A percentile compares a stretch with the other conserved stretches of the same genome.
Conservation (phyloP, 1,140 invertebrate genomes). For the Homalodisca vitripennis region DNA sequence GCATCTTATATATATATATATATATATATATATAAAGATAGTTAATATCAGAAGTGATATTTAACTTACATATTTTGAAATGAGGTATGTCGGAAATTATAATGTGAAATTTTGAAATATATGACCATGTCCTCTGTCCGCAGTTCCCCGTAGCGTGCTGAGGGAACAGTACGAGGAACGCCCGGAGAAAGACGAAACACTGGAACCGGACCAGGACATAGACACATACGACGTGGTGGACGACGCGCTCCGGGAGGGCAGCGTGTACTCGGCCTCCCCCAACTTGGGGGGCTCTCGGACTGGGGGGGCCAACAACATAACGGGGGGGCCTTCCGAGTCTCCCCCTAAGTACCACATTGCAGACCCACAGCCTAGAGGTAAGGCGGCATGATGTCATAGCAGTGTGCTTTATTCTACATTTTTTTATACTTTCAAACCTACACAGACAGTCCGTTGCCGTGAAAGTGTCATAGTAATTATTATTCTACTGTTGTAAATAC, state of each 20-base stretch:
- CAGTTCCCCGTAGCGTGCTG: constrained; percentile 81
- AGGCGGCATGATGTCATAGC: too few species aligned
- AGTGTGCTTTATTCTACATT: too few species aligned
- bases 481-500: too few species aligned
- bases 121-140: constrained; percentile 15
- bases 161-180: constrained; percentile 73
- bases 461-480: too few species aligned
- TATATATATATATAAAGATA: too few species aligned
- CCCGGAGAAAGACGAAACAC: constrained; percentile 65
- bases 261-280: constrained; percentile 53
- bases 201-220: constrained; percentile 51
- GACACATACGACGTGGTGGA: constrained; percentile 48
- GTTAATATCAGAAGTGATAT: too few species aligned
- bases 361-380: constrained; percentile 19
- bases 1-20: too few species aligned
- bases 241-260: constrained; percentile 42
- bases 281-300: constrained; percentile 49
- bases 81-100: background rate
- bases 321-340: background rate
- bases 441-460: too few species aligned
- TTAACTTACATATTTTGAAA: too few species aligned
- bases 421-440: too few species aligned
- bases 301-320: constrained; percentile 32
- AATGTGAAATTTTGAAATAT: background rate
- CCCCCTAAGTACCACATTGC: constrained; percentile 28